phyloP scores from a whole-genome alignment of 2,113 vertebrate genomes.

The Garra rufa region DNA sequence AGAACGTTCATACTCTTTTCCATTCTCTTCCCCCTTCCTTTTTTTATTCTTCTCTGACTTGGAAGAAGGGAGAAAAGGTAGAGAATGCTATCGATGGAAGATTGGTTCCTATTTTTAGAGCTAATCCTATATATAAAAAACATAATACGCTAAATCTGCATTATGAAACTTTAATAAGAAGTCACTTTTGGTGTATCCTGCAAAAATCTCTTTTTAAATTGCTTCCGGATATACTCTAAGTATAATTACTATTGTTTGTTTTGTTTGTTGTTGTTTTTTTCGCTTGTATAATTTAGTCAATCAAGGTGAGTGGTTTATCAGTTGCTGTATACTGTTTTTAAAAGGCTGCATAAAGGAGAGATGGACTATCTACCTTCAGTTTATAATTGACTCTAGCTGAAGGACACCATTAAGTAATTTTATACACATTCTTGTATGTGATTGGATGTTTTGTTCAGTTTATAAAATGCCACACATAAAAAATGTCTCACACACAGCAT shows the following conservation, averaged over 20 bases:
- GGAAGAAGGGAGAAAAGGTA: neutral
- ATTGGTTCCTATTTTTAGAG: neutral
- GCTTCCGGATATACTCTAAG: neutral
- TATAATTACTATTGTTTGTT: neutral
- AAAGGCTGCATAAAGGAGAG: neutral
- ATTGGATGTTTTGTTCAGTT: neutral
- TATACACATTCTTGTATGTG: neutral
- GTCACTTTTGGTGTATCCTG: neutral
- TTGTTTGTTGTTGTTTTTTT: no score
- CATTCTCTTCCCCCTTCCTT: no score
- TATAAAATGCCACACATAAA: neutral
- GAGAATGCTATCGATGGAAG: neutral
- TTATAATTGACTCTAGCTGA: neutral
- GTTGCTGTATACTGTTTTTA: neutral
- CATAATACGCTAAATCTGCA: neutral
- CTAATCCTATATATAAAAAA: neutral
- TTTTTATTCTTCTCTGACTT: neutral
- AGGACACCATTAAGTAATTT: neutral
- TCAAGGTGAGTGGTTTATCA: neutral
- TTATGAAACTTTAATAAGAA: conserved; percentile 17
- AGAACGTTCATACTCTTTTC: neutral
- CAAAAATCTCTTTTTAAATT: neutral
- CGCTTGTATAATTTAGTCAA: neutral
- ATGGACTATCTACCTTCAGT: neutral
- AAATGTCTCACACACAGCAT: neutral